phyloP scores from a whole-genome alignment of 2,888 invertebrate genomes.

The Agriopis marginaria region DNA sequence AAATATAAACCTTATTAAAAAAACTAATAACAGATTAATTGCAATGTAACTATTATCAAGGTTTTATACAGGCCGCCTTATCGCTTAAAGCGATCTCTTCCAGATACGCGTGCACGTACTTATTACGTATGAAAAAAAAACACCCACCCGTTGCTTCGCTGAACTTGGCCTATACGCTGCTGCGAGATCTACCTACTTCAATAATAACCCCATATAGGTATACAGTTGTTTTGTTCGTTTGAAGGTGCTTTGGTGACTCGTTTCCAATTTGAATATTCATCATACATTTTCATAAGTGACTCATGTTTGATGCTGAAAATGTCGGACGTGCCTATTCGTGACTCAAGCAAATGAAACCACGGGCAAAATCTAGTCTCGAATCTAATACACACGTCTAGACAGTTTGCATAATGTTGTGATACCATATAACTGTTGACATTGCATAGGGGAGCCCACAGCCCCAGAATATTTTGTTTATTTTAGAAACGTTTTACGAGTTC shows the following conservation, averaged over 20 bases:
- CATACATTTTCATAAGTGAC: constrained; percentile 16
- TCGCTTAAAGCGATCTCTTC: too few relatives aligned
- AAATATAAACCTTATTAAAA: too few relatives aligned
- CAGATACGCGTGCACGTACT: too few relatives aligned
- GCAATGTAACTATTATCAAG: too few relatives aligned
- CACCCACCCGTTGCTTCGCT: too few relatives aligned
- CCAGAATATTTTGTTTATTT: constrained; percentile 13
- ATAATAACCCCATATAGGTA: too few relatives aligned
- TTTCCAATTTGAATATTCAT: constrained; percentile 2
- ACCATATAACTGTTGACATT: constrained; percentile 20
- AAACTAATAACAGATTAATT: too few relatives aligned
- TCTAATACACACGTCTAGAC: constrained; percentile 27
- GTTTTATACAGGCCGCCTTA: too few relatives aligned
- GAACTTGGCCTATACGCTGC: too few relatives aligned
- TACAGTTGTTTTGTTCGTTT: too few relatives aligned
- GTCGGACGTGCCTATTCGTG: constrained; percentile 6
- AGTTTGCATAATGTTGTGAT: constrained; percentile 25
- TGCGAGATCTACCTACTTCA: too few relatives aligned
- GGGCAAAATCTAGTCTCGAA: constrained; percentile 1
- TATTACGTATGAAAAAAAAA: too few relatives aligned
- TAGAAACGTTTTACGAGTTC: not conserved
- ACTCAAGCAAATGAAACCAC: constrained; percentile 3
- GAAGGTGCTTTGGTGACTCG: constrained; percentile 10
- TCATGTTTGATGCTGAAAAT: constrained; percentile 4
- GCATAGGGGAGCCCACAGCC: constrained; percentile 3